Evolutionary conservation across 2,888 invertebrate genomes (phyloP).

Genomic region (Cataglyphis rosenhaueri): DNA sequence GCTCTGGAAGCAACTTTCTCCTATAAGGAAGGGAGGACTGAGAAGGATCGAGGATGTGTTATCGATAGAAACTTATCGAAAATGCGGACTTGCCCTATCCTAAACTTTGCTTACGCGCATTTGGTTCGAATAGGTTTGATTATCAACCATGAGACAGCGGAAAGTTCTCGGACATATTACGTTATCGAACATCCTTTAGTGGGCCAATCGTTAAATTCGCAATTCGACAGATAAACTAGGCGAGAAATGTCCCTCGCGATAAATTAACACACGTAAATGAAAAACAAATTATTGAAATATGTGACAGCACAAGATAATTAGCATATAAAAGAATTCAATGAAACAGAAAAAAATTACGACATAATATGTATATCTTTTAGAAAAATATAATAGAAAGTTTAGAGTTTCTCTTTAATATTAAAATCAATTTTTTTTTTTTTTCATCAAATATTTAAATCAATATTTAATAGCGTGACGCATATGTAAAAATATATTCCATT

Average conservation of each 20-base stretch:
- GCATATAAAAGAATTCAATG: neutral
- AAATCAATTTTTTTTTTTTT: neutral
- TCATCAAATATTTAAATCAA: neutral
- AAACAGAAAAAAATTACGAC: neutral
- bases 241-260: constrained; percentile 25
- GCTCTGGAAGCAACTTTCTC: constrained; percentile 53
- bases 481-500: neutral
- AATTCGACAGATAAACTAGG: constrained; percentile 50
- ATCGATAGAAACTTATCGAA: constrained; percentile 37
- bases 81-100: constrained; percentile 29
- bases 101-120: constrained; percentile 45
- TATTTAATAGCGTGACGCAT: neutral
- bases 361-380: neutral
- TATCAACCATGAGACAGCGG: constrained; percentile 23
- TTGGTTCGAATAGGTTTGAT: constrained; percentile 36
- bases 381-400: neutral
- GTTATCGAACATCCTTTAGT: constrained; percentile 6
- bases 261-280: constrained; percentile 48
- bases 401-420: neutral
- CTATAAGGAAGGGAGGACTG: constrained; percentile 4
- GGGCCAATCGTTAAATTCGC: neutral
- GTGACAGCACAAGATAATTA: neutral
- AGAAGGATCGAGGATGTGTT: constrained; percentile 23
- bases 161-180: constrained; percentile 31
- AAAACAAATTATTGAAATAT: neutral